Conservation (phyloP, 64 coral and sea anemone species). For the Pocillopora damicornis region DNA sequence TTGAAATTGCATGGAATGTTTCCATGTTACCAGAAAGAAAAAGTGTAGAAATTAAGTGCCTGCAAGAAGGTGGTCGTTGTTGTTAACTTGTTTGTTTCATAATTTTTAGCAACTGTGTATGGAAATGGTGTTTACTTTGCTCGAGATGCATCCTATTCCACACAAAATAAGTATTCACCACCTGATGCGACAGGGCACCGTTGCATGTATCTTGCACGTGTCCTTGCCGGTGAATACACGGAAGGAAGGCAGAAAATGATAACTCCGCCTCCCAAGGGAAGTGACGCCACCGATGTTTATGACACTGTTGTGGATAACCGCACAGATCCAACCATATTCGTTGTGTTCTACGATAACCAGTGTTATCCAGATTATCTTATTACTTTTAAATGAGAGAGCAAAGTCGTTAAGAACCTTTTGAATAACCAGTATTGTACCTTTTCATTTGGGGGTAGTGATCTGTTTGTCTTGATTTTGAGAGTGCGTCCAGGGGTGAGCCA, state of each 20-base stretch:
- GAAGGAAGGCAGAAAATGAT: conserved; percentile 29
- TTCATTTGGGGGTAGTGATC: background rate
- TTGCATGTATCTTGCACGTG: conserved; percentile 43
- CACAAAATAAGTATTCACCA: conserved; percentile 7
- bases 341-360: conserved; percentile 59
- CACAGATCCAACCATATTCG: conserved; percentile 22
- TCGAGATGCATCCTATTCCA: conserved; percentile 45
- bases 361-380: conserved; percentile 55
- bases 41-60: no score
- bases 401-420: background rate
- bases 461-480: no score
- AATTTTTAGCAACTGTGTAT: conserved; percentile 27
- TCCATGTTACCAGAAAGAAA: no score
- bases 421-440: no score
- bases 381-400: conserved; percentile 18
- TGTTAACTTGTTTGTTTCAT: background rate
- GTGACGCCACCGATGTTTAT: conserved; percentile 28
- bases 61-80: background rate
- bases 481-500: no score
- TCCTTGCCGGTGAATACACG: conserved; percentile 37
- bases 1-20: no score
- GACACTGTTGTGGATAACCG: conserved; percentile 49
- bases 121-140: conserved; percentile 57
- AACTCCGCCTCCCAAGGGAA: conserved; percentile 28
- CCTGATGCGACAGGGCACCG: background rate